Conservation (phyloP, 2,888 invertebrate genomes). For the Tetramorium bicarinatum region DNA sequence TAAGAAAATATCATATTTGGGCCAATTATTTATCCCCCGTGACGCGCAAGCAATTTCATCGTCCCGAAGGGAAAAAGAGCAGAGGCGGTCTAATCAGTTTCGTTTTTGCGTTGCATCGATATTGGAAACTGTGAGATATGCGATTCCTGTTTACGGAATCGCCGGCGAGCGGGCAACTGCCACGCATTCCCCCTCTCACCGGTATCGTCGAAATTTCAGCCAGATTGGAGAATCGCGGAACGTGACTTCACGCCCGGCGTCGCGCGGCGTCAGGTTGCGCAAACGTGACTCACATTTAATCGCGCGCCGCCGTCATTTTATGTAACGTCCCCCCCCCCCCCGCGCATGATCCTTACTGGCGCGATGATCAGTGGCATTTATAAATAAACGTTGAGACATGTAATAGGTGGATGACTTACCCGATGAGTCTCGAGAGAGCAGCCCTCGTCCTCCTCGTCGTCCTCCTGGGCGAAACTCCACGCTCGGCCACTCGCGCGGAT, state of each 20-base stretch:
- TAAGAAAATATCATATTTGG: not conserved
- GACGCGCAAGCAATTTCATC: not conserved
- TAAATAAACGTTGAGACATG: not conserved
- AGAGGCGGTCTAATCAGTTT: not conserved
- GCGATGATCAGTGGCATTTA: not conserved
- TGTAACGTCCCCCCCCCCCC: conserved; percentile 50
- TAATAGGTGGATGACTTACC: too few species aligned
- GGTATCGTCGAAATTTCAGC: conserved; percentile 60
- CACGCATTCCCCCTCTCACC: not conserved
- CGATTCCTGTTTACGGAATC: conserved; percentile 28
- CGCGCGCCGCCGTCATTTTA: conserved; percentile 63
- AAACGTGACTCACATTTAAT: conserved; percentile 66
- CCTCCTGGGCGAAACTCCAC: too few species aligned
- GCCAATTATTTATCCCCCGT: not conserved
- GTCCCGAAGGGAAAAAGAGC: not conserved
- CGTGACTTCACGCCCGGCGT: conserved; percentile 47
- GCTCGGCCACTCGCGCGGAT: too few species aligned
- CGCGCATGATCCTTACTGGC: conserved; percentile 6
- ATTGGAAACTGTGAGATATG: conserved; percentile 19
- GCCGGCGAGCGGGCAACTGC: conserved; percentile 24
- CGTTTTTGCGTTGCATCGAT: not conserved
- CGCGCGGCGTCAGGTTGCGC: conserved; percentile 58
- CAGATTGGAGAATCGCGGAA: conserved; percentile 57
- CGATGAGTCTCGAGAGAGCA: too few species aligned
- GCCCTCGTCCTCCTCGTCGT: too few species aligned